These are phyloP conservation scores for Vulpes vulpes DNA, from an alignment of 2,113 vertebrate species.

Conservation along the genomic window DNA sequence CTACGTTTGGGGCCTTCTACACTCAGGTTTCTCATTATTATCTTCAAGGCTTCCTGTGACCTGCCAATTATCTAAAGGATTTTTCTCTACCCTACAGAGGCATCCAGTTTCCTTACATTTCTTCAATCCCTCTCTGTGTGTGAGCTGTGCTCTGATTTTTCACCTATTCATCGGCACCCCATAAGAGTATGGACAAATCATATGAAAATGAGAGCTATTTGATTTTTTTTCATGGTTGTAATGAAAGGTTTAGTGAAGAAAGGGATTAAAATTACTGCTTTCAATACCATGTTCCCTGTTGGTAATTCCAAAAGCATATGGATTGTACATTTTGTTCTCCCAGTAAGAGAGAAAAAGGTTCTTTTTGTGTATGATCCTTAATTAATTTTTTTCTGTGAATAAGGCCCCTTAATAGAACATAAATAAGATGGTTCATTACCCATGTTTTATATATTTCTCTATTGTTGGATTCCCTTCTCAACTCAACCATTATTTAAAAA, in stretches of 20 bases:
- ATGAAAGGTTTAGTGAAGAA: conserved; percentile 72
- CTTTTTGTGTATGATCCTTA: conserved; percentile 59
- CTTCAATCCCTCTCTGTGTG: fast-evolving
- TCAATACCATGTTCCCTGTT: conserved; percentile 8
- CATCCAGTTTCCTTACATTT: not conserved
- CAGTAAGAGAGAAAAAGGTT: conserved; percentile 24
- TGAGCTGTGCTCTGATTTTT: not conserved
- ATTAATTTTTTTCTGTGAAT: conserved; percentile 41
- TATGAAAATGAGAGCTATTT: conserved; percentile 61
- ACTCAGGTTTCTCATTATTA: not conserved
- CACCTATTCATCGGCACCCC: not conserved
- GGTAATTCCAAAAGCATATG: conserved; percentile 67
- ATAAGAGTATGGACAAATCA: not conserved
- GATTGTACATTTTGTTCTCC: conserved; percentile 50
- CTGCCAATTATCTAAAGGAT: not conserved
- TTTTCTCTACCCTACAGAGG: not conserved
- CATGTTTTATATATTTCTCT: not conserved
- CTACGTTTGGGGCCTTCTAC: not conserved
- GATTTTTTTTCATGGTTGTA: conserved; percentile 55
- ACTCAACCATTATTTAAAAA: not conserved
- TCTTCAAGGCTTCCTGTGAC: not conserved
- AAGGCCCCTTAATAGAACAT: not conserved
- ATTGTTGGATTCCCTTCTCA: not conserved
- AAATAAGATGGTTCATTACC: not conserved
- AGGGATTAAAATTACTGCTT: conserved; percentile 65